Conservation (phyloP, 1,140 invertebrate genomes). For the Steinernema feltiae region DNA sequence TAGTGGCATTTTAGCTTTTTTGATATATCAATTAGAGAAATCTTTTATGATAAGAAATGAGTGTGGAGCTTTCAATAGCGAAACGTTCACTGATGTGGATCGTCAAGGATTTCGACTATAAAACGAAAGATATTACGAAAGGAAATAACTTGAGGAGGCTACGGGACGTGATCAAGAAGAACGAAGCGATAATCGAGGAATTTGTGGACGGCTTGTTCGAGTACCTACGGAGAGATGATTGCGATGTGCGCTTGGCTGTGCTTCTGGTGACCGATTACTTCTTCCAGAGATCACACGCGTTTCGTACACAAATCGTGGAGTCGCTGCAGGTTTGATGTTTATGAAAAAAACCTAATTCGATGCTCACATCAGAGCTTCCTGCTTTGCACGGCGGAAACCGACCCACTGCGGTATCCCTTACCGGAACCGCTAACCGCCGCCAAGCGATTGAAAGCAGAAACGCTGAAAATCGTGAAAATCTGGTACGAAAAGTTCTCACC, state of each 20-base stretch:
- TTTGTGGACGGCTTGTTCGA: conserved; percentile 44
- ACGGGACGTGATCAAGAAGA: conserved; percentile 25
- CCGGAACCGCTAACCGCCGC: conserved; percentile 37
- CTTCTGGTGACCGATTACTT: conserved; percentile 41
- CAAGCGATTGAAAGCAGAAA: conserved; percentile 34
- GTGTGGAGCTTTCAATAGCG: background rate
- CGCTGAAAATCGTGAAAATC: conserved; percentile 40
- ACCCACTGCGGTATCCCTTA: conserved; percentile 43
- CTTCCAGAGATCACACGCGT: conserved; percentile 46
- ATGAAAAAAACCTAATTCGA: background rate
- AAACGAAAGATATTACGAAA: conserved; percentile 38
- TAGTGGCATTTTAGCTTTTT: too few relatives aligned
- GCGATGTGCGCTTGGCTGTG: conserved; percentile 38
- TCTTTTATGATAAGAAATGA: background rate
- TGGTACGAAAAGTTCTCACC: conserved; percentile 43
- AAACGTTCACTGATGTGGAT: conserved; percentile 18
- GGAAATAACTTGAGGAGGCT: conserved; percentile 31
- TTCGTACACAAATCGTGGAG: conserved; percentile 40
- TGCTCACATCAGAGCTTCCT: conserved; percentile 41
- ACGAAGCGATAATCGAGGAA: conserved; percentile 27
- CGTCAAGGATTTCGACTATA: conserved; percentile 37
- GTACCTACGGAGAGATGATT: conserved; percentile 30
- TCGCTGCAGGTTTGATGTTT: conserved; percentile 33
- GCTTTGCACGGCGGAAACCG: conserved; percentile 44
- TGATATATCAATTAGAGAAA: too few relatives aligned